Base-by-base conservation (phyloP, 2,888 invertebrate genomes). In the Sminthurides aquaticus region DNA sequence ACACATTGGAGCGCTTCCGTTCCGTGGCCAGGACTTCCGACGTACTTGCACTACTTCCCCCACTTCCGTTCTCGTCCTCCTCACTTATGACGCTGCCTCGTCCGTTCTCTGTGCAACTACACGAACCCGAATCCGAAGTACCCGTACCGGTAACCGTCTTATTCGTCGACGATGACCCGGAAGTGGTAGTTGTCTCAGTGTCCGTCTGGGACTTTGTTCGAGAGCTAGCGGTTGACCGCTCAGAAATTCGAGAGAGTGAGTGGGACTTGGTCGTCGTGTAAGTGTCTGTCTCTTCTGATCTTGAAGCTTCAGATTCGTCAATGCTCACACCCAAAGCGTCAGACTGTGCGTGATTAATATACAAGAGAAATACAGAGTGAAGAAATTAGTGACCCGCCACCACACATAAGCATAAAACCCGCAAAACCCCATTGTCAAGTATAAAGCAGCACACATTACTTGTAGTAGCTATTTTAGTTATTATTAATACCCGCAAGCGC, bases 201-300 rank as follows among this genome's bases (percentile, higher is more conserved):
- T 66, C 66, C 1, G 70, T 71, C 49, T 68, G 64, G 3, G 72
- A 74, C 58, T 69, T 65, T 2, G 71, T 69, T 20, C 62, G 56
- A 25, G 67, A 65, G 49, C 67, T 67, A n/a, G 62, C 60, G 1
- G 43, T 34, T 5, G 62, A 68, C 57, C 57, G 70, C 2, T 65
- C 70, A 22, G 71, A 69, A 34, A 34, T 34, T 60, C 68, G 69
- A n/a, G 70, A 70, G 54, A 67, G 68, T 27, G 68, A 69, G 49
- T 69, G 70, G 18, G 71, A 71, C 49, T 65, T 63, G 24, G 68
- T 69, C 29, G 64, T 65, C 3, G 64, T 55, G 26, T 61, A 48
- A 26, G 70, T 71, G 54, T 71, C 74, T 15, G 72, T 72, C 52
- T 72, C 74, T 65, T 73, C 72, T 1, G 74, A 73, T 49, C 69